A percentile compares a stretch with the other conserved stretches of the same genome.
Conservation (phyloP, 1,140 invertebrate species). For the Charaxes varanes region DNA sequence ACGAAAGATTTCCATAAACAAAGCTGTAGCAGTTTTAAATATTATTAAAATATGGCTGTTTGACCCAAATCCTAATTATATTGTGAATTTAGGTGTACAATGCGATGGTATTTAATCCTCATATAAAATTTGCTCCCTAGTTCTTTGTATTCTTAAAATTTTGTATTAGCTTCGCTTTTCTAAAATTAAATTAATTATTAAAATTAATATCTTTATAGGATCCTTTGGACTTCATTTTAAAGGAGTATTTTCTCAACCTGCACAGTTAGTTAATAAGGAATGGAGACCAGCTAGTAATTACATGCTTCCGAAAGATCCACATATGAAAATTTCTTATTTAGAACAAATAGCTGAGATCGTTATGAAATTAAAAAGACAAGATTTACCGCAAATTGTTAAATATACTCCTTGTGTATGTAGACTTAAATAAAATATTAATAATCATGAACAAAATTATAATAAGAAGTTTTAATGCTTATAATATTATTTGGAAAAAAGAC, state of each 20-base stretch:
- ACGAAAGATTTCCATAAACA: constrained; percentile 33
- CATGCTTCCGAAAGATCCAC: constrained; percentile 45
- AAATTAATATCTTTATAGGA: constrained; percentile 36
- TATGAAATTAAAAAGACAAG: constrained; percentile 32
- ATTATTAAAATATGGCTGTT: constrained; percentile 64
- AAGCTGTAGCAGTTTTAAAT: constrained; percentile 52
- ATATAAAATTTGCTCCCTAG: constrained; percentile 1
- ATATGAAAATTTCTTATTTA: constrained; percentile 46
- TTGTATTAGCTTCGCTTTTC: not conserved
- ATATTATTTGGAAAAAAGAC: too few species aligned
- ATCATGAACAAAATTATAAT: too few species aligned
- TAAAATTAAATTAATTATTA: constrained; percentile 1
- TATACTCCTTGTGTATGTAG: constrained; percentile 24
- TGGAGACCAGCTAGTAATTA: constrained; percentile 60
- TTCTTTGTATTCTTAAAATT: not conserved
- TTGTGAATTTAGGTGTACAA: constrained; percentile 61
- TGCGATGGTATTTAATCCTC: constrained; percentile 58
- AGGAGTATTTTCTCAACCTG: constrained; percentile 71
- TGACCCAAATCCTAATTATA: constrained; percentile 37
- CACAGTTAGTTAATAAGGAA: constrained; percentile 39
- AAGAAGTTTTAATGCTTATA: too few species aligned
- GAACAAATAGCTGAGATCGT: constrained; percentile 42
- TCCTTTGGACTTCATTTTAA: constrained; percentile 64
- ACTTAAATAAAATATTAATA: constrained; percentile 4
- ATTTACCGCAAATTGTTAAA: constrained; percentile 36